These are phyloP conservation scores for Dolichotis patagonum DNA, from an alignment of 2,113 vertebrate genomes.

Conservation along the genomic window DNA sequence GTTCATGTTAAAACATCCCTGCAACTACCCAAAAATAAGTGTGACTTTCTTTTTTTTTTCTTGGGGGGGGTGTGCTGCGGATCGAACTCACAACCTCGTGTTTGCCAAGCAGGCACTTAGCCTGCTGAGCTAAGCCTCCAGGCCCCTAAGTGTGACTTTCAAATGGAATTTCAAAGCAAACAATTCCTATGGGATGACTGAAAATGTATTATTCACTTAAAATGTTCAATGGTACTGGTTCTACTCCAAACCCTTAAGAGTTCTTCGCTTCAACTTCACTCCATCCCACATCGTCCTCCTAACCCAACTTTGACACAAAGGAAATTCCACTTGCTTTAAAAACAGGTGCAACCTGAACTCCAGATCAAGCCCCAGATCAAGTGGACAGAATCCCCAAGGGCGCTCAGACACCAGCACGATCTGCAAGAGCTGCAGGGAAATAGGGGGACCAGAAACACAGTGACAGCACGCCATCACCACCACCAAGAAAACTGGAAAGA, in stretches of 20 bases:
- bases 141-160: background rate
- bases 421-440: background rate
- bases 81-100: too few relatives aligned
- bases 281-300: background rate
- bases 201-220: background rate
- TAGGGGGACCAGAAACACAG: background rate
- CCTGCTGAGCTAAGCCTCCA: too few relatives aligned
- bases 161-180: constrained; percentile 1
- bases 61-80: too few relatives aligned
- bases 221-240: background rate
- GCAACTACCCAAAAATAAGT: background rate
- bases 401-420: background rate
- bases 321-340: background rate
- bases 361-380: background rate
- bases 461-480: background rate
- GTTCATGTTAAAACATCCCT: background rate
- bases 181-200: background rate
- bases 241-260: background rate
- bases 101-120: too few relatives aligned
- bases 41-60: too few relatives aligned
- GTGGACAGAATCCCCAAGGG: background rate
- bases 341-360: background rate
- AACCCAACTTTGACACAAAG: background rate
- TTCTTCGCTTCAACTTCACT: background rate
- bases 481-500: background rate